phyloP scores from a whole-genome alignment of 2,113 vertebrate genomes.

The Hylia prasina region DNA sequence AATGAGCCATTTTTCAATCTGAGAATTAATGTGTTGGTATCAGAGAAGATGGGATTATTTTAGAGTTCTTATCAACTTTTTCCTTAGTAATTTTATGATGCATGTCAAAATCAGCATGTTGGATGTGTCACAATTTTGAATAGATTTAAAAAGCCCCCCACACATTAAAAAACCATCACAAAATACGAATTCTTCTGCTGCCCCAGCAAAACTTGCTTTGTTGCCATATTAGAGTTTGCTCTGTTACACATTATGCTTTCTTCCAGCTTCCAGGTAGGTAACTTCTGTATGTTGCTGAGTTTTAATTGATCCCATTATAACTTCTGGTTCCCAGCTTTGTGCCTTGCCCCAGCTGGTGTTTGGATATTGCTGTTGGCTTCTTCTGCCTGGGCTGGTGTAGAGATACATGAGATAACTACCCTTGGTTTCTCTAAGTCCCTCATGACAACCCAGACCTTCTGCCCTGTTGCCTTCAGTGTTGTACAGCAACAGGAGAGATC shows the following conservation, averaged over 20 bases:
- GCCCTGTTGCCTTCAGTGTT: background rate
- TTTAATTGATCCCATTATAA: background rate
- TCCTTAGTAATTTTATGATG: background rate
- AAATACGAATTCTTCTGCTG: background rate
- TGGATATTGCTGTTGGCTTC: background rate
- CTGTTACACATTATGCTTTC: background rate
- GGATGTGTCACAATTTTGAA: background rate
- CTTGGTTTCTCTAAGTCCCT: constrained; percentile 26
- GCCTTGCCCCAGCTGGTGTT: background rate
- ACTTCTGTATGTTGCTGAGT: background rate
- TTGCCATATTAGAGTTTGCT: background rate
- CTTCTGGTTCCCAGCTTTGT: background rate
- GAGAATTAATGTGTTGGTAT: background rate
- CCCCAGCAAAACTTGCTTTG: background rate
- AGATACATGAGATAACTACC: background rate
- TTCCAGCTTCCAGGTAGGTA: constrained; percentile 33
- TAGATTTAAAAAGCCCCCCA: background rate
- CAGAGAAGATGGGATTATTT: background rate
- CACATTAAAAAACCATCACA: background rate
- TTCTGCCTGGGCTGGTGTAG: background rate
- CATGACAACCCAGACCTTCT: background rate
- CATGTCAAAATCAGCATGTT: background rate
- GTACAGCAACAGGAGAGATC: background rate
- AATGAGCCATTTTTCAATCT: background rate
- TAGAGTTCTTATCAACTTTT: background rate